Base-by-base conservation (phyloP, 2,888 invertebrate genomes). In the Embidobia sp. region DNA sequence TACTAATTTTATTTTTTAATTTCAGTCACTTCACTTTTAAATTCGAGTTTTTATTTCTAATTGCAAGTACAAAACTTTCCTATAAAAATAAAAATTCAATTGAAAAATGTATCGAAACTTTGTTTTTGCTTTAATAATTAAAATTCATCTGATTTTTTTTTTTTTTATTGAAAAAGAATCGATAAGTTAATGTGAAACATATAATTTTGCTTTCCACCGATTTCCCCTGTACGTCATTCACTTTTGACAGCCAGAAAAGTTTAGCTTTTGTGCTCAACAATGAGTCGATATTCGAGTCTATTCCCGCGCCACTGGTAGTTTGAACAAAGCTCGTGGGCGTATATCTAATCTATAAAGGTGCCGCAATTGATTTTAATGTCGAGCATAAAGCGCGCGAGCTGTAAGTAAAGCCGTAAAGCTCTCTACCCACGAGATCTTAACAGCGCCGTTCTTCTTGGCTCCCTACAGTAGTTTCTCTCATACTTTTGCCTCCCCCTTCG, bases 311-410 rank as follows among this genome's bases (percentile, higher is more conserved):
- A 66, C 69, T 29, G 66, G 69, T 57, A 63, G 55, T 77, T 48
- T 31, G 57, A 55, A 69, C 46, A 33, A 55, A 27, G 48, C 53
- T 57, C 46, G 73, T 66, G 59, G 49, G 70, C 46, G 67, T 76
- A 76, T 69, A 79, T 82, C 79, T 81, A 80, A 83, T 84, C 79
- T 81, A 80, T 83, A 82, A 81, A 83, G 80, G 80, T 72, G 77
- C 80, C 81, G 82, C 83, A 83, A 85, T 85, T 84, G 84, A 85
- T 84, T 83, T 84, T 84, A 83, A 83, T 80, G 78, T 77, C 76
- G 78, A 67, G 80, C 77, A 80, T 83, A 82, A 82, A 81, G 78
- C 80, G 82, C 66, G 48, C 74, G 69, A 69, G 66, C 76, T 63
- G 76, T 61, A 76, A 72, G 72, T 67, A 78, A 78, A 77, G 77